A percentile compares a stretch with the other conserved stretches of the same genome.
These are phyloP conservation scores for Aphrophora alni DNA, from an alignment of 2,888 invertebrate genomes.

Conservation along the genomic window DNA sequence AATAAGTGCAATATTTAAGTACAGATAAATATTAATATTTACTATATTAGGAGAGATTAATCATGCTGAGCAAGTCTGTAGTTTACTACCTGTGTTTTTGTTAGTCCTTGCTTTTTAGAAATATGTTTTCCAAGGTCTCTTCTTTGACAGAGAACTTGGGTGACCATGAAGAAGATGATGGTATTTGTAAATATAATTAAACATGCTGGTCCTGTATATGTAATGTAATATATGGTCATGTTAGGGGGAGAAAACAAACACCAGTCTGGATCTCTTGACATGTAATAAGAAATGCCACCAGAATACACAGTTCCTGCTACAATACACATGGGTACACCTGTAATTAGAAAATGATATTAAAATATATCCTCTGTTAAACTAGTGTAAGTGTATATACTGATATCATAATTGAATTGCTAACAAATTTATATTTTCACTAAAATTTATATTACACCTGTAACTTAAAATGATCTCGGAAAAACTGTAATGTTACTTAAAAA, in stretches of 20 bases:
- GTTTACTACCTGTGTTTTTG: constrained; percentile 37
- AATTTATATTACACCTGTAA: no score
- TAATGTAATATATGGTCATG: constrained; percentile 27
- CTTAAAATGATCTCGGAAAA: no score
- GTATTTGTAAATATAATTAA: constrained; percentile 35
- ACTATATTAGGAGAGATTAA: no score
- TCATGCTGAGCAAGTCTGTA: no score
- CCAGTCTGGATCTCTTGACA: constrained; percentile 23
- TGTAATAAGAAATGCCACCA: constrained; percentile 34
- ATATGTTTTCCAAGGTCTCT: constrained; percentile 23
- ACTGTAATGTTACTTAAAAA: no score
- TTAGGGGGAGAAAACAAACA: constrained; percentile 33
- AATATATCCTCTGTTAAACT: no score
- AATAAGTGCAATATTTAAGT: no score
- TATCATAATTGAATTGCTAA: no score
- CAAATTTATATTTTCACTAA: no score
- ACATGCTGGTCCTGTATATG: constrained; percentile 32
- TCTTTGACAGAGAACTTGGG: constrained; percentile 28
- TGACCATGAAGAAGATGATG: constrained; percentile 33
- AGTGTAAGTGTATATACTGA: no score
- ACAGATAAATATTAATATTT: no score
- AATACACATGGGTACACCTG: constrained; percentile 33
- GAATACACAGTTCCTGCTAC: constrained; percentile 32
- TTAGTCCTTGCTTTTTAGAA: constrained; percentile 27
- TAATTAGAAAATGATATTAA: no score